Conservation (phyloP, 2,888 invertebrate species). For the Eulithis testata region DNA sequence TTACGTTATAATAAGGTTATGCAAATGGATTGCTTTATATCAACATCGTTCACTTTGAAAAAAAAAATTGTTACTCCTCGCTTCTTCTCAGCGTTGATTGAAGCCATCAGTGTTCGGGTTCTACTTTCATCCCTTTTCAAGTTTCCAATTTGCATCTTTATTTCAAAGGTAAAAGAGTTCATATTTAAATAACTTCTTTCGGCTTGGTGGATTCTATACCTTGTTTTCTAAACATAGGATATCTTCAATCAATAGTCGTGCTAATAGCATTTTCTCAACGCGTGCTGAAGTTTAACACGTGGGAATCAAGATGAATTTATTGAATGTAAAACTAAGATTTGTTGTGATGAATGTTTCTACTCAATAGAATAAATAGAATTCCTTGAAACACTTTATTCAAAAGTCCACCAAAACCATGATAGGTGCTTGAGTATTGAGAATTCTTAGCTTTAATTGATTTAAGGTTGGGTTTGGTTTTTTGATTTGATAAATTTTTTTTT, state of each 20-base stretch:
- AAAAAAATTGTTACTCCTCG: constrained; percentile 50
- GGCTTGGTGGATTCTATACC: constrained; percentile 28
- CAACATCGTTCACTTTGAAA: constrained; percentile 49
- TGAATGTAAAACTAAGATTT: constrained; percentile 15
- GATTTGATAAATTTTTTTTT: not conserved
- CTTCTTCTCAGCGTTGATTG: constrained; percentile 56
- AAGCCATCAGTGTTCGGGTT: constrained; percentile 56
- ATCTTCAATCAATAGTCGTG: constrained; percentile 61
- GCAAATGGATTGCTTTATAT: constrained; percentile 40
- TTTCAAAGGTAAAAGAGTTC: constrained; percentile 15
- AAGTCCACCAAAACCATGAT: no score
- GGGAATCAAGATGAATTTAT: constrained; percentile 29
- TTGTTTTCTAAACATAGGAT: constrained; percentile 53
- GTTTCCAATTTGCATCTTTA: constrained; percentile 18
- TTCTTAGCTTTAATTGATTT: no score
- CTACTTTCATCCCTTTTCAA: constrained; percentile 43
- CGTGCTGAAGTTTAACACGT: constrained; percentile 46
- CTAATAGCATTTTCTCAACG: constrained; percentile 49
- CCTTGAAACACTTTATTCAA: no score
- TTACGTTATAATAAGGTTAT: constrained; percentile 28
- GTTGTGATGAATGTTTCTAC: constrained; percentile 12
- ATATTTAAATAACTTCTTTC: constrained; percentile 20
- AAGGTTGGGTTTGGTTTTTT: no score
- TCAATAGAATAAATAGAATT: not conserved
- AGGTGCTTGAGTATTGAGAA: no score